Percentiles rank a stretch among this genome's conserved stretches.
phyloP scores from a whole-genome alignment of 2,113 vertebrate species.

The Gila orcuttii region DNA sequence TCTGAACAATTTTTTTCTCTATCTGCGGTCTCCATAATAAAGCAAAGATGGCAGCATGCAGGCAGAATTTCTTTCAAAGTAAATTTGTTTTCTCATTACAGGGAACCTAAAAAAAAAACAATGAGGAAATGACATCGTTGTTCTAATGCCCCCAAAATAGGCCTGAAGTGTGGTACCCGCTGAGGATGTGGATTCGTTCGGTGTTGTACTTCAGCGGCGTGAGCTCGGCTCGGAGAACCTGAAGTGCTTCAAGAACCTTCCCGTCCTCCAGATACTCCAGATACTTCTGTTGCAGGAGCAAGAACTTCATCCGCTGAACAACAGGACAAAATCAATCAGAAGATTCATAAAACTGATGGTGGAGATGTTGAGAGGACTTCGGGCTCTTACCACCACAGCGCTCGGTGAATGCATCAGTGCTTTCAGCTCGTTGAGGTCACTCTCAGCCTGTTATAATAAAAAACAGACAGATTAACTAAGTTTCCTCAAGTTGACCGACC shows the following conservation, averaged over 20 bases:
- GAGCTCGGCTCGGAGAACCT: constrained; percentile 91
- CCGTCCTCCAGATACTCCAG: constrained; percentile 97
- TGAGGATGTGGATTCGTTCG: constrained; percentile 93
- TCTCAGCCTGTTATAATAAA: constrained; percentile 87
- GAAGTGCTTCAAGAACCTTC: constrained; percentile 95
- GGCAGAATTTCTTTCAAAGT: not conserved
- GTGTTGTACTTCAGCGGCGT: constrained; percentile 96
- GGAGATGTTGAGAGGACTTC: not conserved
- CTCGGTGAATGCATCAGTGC: constrained; percentile 96
- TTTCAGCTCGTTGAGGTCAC: constrained; percentile 97
- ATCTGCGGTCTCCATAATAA: not conserved
- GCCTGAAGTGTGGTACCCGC: constrained; percentile 78
- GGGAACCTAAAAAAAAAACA: not conserved
- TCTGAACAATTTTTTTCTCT: not conserved
- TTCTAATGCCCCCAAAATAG: not conserved
- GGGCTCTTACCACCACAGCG: constrained; percentile 92
- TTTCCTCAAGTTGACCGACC: not conserved
- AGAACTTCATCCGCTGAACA: constrained; percentile 96
- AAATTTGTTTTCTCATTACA: not conserved
- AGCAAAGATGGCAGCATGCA: not conserved
- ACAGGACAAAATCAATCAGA: not conserved
- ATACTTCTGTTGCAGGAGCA: constrained; percentile 98
- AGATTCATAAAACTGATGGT: not conserved
- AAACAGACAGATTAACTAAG: not conserved
- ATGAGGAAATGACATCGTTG: not conserved